Evolutionary conservation across 2,113 vertebrate genomes (phyloP).

Genomic region (Mungos mungo): DNA sequence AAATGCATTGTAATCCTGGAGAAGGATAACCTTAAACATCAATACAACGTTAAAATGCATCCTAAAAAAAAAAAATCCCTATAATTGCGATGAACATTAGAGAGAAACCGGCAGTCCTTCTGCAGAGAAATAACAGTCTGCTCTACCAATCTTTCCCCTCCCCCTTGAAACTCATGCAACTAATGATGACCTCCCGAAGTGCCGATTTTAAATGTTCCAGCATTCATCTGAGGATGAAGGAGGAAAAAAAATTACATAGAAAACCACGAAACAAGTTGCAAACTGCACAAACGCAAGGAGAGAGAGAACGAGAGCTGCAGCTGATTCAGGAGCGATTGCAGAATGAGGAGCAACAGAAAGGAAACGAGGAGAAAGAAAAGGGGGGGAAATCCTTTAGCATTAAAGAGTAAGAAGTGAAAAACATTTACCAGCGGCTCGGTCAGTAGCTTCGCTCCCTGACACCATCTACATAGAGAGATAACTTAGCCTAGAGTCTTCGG

Average conservation of each 20-base stretch:
- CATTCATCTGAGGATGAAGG: slow-evolving; percentile 79
- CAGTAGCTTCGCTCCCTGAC: slow-evolving; percentile 85
- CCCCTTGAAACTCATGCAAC: slow-evolving; percentile 81
- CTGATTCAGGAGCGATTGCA: slow-evolving; percentile 79
- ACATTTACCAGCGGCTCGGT: slow-evolving; percentile 87
- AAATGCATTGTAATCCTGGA: slow-evolving; percentile 66
- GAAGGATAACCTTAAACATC: slow-evolving; percentile 47
- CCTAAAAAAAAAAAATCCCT: slow-evolving; percentile 73
- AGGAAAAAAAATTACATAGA: slow-evolving; percentile 52
- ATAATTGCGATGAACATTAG: slow-evolving; percentile 69
- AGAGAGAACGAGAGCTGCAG: slow-evolving; percentile 69
- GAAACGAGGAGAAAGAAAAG: slow-evolving; percentile 56
- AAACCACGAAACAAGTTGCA: slow-evolving; percentile 82
- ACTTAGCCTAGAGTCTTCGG: slow-evolving; percentile 84
- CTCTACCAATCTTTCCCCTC: slow-evolving; percentile 59
- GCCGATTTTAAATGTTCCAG: slow-evolving; percentile 78
- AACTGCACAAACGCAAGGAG: slow-evolving; percentile 74
- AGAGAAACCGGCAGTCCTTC: slow-evolving; percentile 75
- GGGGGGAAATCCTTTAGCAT: slow-evolving; percentile 71
- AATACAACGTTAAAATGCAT: slow-evolving; percentile 73
- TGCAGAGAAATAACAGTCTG: slow-evolving; percentile 76
- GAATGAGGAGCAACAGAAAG: slow-evolving; percentile 56
- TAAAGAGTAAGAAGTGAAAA: slow-evolving; percentile 82
- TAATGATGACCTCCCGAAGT: slow-evolving; percentile 86
- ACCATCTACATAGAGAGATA: slow-evolving; percentile 84